These are phyloP conservation scores for Hetaerina titia DNA, from an alignment of 2,888 invertebrate genomes.

Conservation along the genomic window DNA sequence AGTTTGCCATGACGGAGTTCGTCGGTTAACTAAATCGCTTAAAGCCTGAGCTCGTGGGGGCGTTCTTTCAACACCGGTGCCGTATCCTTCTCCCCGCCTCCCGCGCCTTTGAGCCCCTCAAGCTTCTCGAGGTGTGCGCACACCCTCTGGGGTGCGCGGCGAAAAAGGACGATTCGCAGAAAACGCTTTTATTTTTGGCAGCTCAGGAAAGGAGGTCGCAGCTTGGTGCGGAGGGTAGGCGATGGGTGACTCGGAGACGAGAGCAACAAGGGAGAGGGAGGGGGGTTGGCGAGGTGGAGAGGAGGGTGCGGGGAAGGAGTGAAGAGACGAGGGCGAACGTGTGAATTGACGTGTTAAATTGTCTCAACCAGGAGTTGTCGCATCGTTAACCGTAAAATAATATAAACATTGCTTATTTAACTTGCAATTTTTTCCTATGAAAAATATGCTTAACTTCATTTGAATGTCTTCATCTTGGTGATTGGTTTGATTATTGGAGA, in stretches of 20 bases:
- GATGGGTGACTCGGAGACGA: neutral
- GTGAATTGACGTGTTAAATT: too few species aligned
- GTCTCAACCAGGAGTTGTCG: too few species aligned
- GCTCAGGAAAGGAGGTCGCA: slow-evolving; percentile 10
- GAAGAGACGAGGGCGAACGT: too few species aligned
- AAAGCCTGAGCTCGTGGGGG: too few species aligned
- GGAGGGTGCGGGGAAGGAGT: neutral
- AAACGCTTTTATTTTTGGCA: slow-evolving; percentile 19
- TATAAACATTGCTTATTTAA: too few species aligned
- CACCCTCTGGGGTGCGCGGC: neutral
- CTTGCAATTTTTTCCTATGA: too few species aligned
- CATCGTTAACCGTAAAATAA: too few species aligned
- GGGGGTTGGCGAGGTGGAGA: neutral
- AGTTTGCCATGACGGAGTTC: too few species aligned
- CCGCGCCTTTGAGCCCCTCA: neutral
- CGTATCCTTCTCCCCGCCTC: neutral
- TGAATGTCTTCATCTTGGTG: too few species aligned
- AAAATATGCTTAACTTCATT: too few species aligned
- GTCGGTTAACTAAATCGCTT: too few species aligned
- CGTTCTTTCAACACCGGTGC: neutral
- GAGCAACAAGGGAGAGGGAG: neutral
- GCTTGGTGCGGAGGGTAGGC: neutral
- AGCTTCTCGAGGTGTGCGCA: neutral
- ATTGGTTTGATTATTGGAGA: too few species aligned
- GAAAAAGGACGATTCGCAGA: neutral